Percentiles rank a stretch among this genome's conserved stretches.
Conservation (phyloP, 2,888 invertebrate genomes). For the Tanytarsus gracilentus region DNA sequence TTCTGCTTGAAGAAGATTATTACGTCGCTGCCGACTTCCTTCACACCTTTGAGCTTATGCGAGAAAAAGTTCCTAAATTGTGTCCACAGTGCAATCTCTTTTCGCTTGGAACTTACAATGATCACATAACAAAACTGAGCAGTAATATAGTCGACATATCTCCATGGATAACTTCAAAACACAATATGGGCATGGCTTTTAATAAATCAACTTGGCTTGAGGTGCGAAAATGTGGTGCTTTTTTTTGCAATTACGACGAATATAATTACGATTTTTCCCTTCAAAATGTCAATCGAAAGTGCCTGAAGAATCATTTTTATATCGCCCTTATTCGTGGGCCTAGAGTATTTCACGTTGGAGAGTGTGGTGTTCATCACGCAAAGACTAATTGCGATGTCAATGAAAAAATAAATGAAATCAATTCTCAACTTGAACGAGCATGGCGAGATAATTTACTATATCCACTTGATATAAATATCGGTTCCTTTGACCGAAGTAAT, state of each 20-base stretch:
- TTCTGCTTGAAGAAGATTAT: constrained; percentile 90
- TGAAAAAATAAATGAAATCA: constrained; percentile 34
- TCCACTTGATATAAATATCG: neutral
- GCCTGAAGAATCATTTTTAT: constrained; percentile 49
- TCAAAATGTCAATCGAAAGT: constrained; percentile 43
- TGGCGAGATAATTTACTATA: neutral
- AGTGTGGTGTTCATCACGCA: constrained; percentile 51
- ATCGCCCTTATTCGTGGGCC: constrained; percentile 63
- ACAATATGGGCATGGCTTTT: constrained; percentile 56
- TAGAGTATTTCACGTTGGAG: constrained; percentile 54
- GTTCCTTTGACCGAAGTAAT: neutral
- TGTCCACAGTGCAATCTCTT: constrained; percentile 78
- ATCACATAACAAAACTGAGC: constrained; percentile 66
- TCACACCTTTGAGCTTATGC: constrained; percentile 67
- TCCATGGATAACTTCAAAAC: neutral
- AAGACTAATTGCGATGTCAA: constrained; percentile 41
- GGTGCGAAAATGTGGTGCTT: constrained; percentile 47
- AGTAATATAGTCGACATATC: constrained; percentile 43
- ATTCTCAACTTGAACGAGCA: neutral
- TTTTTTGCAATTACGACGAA: constrained; percentile 55
- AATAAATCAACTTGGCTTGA: constrained; percentile 47
- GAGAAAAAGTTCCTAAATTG: constrained; percentile 56
- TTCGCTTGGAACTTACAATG: constrained; percentile 80
- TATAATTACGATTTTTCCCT: constrained; percentile 52
- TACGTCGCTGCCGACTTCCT: constrained; percentile 86